These are phyloP conservation scores for Phanerotoma sp. DNA, from an alignment of 2,888 invertebrate species.

Conservation along the genomic window DNA sequence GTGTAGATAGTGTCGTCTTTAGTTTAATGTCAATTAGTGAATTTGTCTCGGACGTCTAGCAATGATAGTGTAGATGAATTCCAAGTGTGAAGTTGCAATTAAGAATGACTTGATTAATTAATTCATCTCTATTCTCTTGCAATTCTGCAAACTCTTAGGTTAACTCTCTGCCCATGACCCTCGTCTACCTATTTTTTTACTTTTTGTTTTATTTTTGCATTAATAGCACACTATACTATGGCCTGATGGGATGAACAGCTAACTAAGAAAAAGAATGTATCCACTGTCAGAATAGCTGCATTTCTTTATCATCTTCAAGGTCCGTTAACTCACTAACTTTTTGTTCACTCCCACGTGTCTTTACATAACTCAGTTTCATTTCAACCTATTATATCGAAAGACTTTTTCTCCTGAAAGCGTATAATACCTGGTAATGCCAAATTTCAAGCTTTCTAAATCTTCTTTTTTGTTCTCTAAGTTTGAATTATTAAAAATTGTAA, in stretches of 20 bases:
- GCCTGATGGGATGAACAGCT: neutral
- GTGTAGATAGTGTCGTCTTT: slow-evolving; percentile 6
- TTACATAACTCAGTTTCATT: slow-evolving; percentile 2
- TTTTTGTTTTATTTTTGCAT: neutral
- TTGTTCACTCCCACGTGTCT: slow-evolving; percentile 9
- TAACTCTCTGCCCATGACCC: slow-evolving; percentile 42
- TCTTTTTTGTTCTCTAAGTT: neutral
- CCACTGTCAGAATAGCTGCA: slow-evolving; percentile 1
- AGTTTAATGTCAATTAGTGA: slow-evolving; percentile 29
- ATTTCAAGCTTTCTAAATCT: neutral
- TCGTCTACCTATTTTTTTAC: slow-evolving; percentile 33
- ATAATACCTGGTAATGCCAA: neutral
- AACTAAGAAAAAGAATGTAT: neutral
- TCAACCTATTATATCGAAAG: neutral
- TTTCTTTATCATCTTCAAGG: neutral
- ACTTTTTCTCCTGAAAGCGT: neutral
- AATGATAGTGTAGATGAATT: slow-evolving; percentile 28
- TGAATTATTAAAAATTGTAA: neutral
- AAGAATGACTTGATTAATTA: slow-evolving; percentile 50
- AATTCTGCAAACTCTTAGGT: slow-evolving; percentile 2
- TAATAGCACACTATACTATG: neutral
- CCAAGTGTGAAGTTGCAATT: slow-evolving; percentile 39
- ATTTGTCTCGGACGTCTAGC: slow-evolving; percentile 15
- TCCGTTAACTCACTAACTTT: neutral
- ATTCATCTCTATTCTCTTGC: slow-evolving; percentile 42